A percentile compares a stretch with the other conserved stretches of the same genome.
phyloP scores from a whole-genome alignment of 2,888 invertebrate species.

The Andrena trimmerana region DNA sequence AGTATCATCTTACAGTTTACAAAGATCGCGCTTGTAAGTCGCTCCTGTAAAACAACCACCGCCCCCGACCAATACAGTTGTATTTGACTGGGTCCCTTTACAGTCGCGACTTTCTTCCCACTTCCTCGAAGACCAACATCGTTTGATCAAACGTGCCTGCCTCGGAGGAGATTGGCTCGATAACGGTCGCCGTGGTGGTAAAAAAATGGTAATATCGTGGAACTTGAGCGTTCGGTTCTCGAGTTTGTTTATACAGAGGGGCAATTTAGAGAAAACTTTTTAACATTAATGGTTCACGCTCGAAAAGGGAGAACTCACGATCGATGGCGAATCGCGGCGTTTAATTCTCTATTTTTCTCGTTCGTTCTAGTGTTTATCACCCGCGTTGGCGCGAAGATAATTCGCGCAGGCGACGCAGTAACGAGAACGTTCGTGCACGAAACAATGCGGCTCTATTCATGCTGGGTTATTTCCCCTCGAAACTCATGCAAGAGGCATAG shows the following conservation, averaged over 20 bases:
- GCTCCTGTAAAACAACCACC: constrained; percentile 69
- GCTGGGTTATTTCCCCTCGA: constrained; percentile 59
- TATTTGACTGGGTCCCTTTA: constrained; percentile 68
- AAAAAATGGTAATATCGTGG: too few relatives aligned
- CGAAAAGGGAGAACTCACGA: background rate
- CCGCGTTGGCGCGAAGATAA: constrained; percentile 43
- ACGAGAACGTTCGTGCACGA: constrained; percentile 62
- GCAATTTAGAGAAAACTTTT: too few relatives aligned
- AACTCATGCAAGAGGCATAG: constrained; percentile 41
- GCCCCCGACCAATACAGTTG: constrained; percentile 27
- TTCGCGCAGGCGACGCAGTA: constrained; percentile 51
- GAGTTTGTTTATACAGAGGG: too few relatives aligned
- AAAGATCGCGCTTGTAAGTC: constrained; percentile 77
- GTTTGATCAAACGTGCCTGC: background rate
- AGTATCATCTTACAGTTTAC: constrained; percentile 79
- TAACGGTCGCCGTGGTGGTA: too few relatives aligned
- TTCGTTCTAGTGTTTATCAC: constrained; percentile 40
- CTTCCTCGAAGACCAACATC: constrained; percentile 57
- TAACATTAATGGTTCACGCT: too few relatives aligned
- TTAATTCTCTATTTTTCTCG: background rate
- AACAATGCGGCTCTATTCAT: constrained; percentile 62
- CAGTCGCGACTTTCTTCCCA: constrained; percentile 70
- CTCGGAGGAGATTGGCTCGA: too few relatives aligned
- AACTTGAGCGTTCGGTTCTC: too few relatives aligned
- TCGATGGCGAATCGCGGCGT: background rate